Evolutionary conservation across 2,888 invertebrate genomes (phyloP), one percentile per base, ranked within the genome.

Genomic region (Agrilus biguttatus): DNA sequence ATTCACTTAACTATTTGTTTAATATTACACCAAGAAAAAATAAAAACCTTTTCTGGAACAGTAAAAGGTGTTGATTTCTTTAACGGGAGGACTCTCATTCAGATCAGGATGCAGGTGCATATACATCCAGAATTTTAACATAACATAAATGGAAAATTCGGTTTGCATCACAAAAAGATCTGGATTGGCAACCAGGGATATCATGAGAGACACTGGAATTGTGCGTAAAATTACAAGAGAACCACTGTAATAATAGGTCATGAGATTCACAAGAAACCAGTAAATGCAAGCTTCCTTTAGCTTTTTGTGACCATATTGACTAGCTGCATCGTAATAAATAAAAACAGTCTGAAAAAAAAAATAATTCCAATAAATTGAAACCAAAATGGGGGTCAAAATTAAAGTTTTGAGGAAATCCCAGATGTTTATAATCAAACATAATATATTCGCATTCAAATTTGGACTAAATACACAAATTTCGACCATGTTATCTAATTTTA

Each of bases 81-180:
- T 55, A 14, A 57, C 51, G 10, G 51, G 50, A 8, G 56, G 53
- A 41, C 56, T 55, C 3, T 48, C 51, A 5, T 50, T 52, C 32
- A 49, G 35, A 39, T 53, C 45, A 17, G 50, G 68, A 60, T 72
- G 68, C 38, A 75, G 53, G 46, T 68, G 67, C 38, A 78, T 55
- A 52, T 73, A 80, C 54, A 78, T 67, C 84, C 84, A 85, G 53
- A 75, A 73, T 53, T 82, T 75, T 14, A 85, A 59, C 58, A 83
- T 65, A 39, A 77, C 74, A 52, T 85, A 85, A 35, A 84, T 64
- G 32, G 83, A 80, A 61, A 83, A 83, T 65, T 85, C 85, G 1
- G 84, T 83, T 63, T 84, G 83, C 68, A 83, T 75, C 2, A 82
- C 83, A 57, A 78, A 78, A 45, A 85, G 66, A 52, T 79, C 73